Evolutionary conservation across 1,140 invertebrate genomes (phyloP).

Genomic region (Gryon sp.): DNA sequence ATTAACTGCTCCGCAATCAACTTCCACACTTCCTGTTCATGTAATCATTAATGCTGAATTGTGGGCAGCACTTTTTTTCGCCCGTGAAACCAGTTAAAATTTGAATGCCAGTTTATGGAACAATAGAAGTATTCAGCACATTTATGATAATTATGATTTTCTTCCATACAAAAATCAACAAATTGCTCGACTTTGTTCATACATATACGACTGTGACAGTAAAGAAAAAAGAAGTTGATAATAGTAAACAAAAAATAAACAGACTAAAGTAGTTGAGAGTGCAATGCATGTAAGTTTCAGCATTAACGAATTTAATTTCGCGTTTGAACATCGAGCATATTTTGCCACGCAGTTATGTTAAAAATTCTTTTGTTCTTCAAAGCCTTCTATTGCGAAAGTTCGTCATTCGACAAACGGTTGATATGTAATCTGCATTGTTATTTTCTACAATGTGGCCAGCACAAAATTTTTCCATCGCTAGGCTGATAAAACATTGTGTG

Average conservation of each 20-base stretch:
- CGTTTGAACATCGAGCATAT: slow-evolving; percentile 11
- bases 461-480: not conserved
- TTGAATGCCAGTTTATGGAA: slow-evolving; percentile 51
- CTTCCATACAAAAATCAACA: slow-evolving; percentile 29
- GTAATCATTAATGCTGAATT: slow-evolving; percentile 62
- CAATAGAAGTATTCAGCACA: slow-evolving; percentile 41
- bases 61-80: slow-evolving; percentile 41
- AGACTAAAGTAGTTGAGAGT: too few relatives aligned
- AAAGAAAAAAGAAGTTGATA: not conserved
- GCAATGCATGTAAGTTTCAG: not conserved
- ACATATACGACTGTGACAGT: not conserved
- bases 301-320: slow-evolving; percentile 27
- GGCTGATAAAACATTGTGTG: not conserved
- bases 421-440: slow-evolving; percentile 29
- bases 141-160: slow-evolving; percentile 55
- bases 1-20: slow-evolving; percentile 73
- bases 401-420: slow-evolving; percentile 9
- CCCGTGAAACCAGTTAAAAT: slow-evolving; percentile 33
- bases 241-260: not conserved
- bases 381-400: slow-evolving; percentile 6
- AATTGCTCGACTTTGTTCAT: slow-evolving; percentile 23
- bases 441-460: not conserved
- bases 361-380: slow-evolving; percentile 24
- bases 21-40: slow-evolving; percentile 60
- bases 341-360: slow-evolving; percentile 18